Evolutionary conservation across 2,888 invertebrate species (phyloP).

Genomic region (Epiblema foenella): DNA sequence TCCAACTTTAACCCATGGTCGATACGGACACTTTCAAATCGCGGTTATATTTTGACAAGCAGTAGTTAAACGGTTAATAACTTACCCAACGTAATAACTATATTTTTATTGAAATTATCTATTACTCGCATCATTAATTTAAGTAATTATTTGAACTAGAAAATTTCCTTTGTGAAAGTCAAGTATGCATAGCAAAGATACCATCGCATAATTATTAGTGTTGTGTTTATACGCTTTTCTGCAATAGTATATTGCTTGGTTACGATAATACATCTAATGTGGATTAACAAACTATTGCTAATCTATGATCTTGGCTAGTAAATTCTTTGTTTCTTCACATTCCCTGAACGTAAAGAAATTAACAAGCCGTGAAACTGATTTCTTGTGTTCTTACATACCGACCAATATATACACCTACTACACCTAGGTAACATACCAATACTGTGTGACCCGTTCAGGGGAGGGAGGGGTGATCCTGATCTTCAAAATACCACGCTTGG

Average conservation of each 20-base stretch:
- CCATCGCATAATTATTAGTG: slow-evolving; percentile 3
- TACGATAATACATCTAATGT: slow-evolving; percentile 12
- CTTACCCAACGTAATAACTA: neutral
- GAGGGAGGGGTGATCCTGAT: too few species aligned
- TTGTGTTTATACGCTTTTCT: slow-evolving; percentile 4
- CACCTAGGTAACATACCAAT: too few species aligned
- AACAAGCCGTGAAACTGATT: slow-evolving; percentile 6
- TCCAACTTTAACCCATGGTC: too few species aligned
- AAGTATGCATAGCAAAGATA: slow-evolving; percentile 11
- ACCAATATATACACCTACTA: too few species aligned
- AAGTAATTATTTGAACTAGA: neutral
- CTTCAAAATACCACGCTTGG: too few species aligned
- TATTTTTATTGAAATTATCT: neutral
- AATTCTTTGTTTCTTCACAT: slow-evolving; percentile 26
- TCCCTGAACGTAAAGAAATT: slow-evolving; percentile 23
- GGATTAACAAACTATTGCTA: slow-evolving; percentile 14
- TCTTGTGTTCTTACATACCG: neutral
- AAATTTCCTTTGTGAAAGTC: slow-evolving; percentile 14
- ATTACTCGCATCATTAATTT: neutral
- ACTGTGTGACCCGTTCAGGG: too few species aligned
- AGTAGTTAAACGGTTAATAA: too few species aligned
- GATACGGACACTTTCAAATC: too few species aligned
- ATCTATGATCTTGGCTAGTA: slow-evolving; percentile 11
- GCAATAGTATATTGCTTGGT: neutral
- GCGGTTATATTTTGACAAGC: too few species aligned